A percentile compares a stretch with the other conserved stretches of the same genome.
Evolutionary conservation across 1,140 invertebrate genomes (phyloP).

Genomic region (Drosophila ananassae): DNA sequence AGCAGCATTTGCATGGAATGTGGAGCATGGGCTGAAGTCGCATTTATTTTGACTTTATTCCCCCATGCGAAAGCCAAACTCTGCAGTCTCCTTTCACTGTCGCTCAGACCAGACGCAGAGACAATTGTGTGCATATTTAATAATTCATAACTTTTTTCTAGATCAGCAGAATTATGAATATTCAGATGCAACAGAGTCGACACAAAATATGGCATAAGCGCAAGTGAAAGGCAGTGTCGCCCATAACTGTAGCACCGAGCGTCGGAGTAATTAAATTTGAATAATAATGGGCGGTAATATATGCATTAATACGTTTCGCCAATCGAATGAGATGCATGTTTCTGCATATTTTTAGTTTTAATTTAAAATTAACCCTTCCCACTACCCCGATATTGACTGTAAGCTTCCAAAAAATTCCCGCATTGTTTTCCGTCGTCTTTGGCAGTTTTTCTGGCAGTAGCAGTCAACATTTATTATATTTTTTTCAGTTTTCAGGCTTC

Average conservation of each 20-base stretch:
- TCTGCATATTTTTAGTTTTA: background rate
- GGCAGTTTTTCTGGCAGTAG: background rate
- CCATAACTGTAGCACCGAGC: background rate
- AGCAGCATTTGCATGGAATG: constrained; percentile 40
- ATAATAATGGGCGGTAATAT: constrained; percentile 2
- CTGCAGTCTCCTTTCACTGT: constrained; percentile 17
- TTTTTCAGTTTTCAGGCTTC: background rate
- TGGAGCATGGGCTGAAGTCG: constrained; percentile 39
- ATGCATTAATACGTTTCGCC: background rate
- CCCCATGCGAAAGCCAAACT: constrained; percentile 34
- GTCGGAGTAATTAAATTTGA: constrained; percentile 1
- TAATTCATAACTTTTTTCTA: constrained; percentile 75
- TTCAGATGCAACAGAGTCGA: constrained; percentile 56
- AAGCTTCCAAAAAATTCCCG: background rate
- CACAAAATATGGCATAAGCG: constrained; percentile 29
- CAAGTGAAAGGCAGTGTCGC: constrained; percentile 5
- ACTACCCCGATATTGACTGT: background rate
- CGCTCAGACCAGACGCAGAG: constrained; percentile 34
- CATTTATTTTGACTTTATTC: constrained; percentile 36
- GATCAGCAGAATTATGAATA: constrained; percentile 71
- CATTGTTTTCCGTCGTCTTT: background rate
- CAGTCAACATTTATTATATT: constrained; percentile 3
- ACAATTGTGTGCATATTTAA: constrained; percentile 79
- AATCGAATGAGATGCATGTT: background rate
- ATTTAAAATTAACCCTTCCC: background rate